These are phyloP conservation scores for Leptosomus discolor DNA, from an alignment of 2,113 vertebrate species.

Conservation along the genomic window DNA sequence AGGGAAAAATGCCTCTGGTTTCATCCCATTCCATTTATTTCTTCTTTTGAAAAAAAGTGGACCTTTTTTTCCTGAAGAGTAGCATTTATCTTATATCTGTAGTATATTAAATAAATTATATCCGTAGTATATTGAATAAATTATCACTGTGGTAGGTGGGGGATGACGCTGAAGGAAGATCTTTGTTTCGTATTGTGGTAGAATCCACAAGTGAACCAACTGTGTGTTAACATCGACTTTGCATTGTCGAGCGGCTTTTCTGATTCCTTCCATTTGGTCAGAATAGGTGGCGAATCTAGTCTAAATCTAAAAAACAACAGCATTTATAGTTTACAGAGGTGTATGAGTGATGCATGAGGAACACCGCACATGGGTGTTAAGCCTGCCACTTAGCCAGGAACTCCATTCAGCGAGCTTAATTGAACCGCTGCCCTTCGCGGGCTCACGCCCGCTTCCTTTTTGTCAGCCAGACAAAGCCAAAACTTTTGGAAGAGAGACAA, in stretches of 20 bases:
- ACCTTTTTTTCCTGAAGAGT: background rate
- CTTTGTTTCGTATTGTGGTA: background rate
- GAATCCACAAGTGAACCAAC: background rate
- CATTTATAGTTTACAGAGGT: background rate
- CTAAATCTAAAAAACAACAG: background rate
- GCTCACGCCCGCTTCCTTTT: too few relatives aligned
- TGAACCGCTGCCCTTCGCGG: too few relatives aligned
- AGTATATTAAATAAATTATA: background rate
- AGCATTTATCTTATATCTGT: background rate
- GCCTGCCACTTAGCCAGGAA: background rate
- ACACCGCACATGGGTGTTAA: too few relatives aligned
- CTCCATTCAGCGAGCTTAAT: background rate
- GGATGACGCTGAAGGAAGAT: background rate
- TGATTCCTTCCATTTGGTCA: background rate
- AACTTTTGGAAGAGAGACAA: background rate
- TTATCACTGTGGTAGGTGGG: accelerated
- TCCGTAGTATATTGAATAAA: background rate
- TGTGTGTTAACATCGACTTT: background rate
- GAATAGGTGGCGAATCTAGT: background rate
- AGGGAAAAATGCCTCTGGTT: background rate
- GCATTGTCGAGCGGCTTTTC: background rate
- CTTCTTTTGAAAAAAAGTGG: background rate
- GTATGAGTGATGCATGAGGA: too few relatives aligned
- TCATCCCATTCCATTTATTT: background rate
- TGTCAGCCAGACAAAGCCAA: background rate